A percentile compares a stretch with the other conserved stretches of the same genome.
Evolutionary conservation across 2,797 vertebrate species (phyloP).

Genomic region (Lepus oiostolus): DNA sequence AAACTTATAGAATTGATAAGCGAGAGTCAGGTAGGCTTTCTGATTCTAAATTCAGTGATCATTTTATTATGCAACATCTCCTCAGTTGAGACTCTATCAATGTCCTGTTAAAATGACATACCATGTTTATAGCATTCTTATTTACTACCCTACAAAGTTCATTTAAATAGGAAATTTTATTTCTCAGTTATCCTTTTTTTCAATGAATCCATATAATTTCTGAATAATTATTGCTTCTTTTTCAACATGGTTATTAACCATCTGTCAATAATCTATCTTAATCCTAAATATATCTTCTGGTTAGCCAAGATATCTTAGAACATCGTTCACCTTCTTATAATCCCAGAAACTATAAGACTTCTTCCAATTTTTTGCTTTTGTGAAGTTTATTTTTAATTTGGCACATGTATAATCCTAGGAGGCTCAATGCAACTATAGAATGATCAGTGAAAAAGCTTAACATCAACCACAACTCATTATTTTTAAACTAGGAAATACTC

Average conservation of each 20-base stretch:
- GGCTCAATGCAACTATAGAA: background rate
- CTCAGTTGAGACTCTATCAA: background rate
- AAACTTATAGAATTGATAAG: background rate
- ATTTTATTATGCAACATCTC: background rate
- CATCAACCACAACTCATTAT: background rate
- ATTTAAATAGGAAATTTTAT: slow-evolving; percentile 46
- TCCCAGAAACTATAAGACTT: background rate
- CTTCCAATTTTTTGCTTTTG: background rate
- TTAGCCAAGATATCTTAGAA: slow-evolving; percentile 8
- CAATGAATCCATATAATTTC: slow-evolving; percentile 39
- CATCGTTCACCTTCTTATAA: slow-evolving; percentile 42
- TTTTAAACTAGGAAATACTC: background rate
- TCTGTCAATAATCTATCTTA: slow-evolving; percentile 64
- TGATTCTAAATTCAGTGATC: background rate
- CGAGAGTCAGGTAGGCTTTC: background rate
- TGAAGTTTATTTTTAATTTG: background rate
- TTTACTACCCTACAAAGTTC: background rate
- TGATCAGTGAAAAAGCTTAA: slow-evolving; percentile 1
- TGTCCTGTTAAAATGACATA: background rate
- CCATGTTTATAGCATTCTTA: background rate
- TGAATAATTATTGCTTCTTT: slow-evolving; percentile 40
- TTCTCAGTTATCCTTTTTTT: slow-evolving; percentile 62
- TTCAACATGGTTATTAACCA: background rate
- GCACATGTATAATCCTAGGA: background rate
- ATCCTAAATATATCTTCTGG: slow-evolving; percentile 43